Base-by-base conservation (phyloP, 2,888 invertebrate genomes). In the Lepidocyrtinus sp. region DNA sequence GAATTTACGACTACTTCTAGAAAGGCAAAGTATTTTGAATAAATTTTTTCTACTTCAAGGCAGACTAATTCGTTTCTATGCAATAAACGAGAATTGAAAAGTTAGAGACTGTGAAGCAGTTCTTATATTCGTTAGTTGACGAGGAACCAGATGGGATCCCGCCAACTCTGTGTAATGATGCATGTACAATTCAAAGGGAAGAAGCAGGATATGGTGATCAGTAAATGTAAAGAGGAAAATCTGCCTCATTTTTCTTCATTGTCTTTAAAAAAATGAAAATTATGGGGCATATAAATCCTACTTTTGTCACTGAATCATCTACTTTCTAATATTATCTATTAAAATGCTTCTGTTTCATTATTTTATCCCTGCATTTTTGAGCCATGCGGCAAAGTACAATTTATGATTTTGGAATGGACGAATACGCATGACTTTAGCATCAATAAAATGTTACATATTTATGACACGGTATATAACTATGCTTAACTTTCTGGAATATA, bases 121-220 rank as follows among this genome's bases (percentile, higher is more conserved):
- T n/a, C n/a, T n/a, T n/a, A n/a, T n/a, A n/a, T n/a, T n/a, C n/a
- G n/a, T 36, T 36, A 5, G 36, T 36, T 36, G 36, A 36, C 36
- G 36, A 36, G 5, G 36, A 36, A 36, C 36, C 36, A 36, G 36
- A 61, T 71, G 70, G 71, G 71, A 72, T 72, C 62, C 62, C 71
- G 71, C 71, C 71, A 72, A 72, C 15, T 72, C 17, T 45, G 71
- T 62, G 71, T 72, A 72, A 72, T 72, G 63, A 55, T 72, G 71
- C 71, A 72, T 72, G 71, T 72, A 62, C 61, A 72, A 70, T 70
- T 70, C 70, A 59, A 5, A 36, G 36, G 36, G 27, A 61, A 68
- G 45, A 68, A 68, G 68, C 50, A 55, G 70, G 61, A 70, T 70
- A 59, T 36, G 36, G 36, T 36, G 36, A 36, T 36, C 36, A 36